A percentile compares a stretch with the other conserved stretches of the same genome.
Evolutionary conservation across 1,140 invertebrate species (phyloP).

Genomic region (Lamellibrachia luymesi): DNA sequence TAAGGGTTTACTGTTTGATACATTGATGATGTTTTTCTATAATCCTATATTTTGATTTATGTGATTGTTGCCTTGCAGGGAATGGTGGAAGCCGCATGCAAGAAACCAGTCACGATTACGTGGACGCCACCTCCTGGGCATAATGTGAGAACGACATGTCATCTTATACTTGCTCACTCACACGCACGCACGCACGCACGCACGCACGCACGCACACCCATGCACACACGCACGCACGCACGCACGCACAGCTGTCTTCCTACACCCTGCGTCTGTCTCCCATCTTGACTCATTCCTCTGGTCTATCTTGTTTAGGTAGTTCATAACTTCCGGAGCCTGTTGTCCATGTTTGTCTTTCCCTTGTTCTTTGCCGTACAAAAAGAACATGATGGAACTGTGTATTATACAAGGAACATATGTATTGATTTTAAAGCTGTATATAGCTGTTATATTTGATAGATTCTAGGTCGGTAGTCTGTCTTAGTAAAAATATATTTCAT

Average conservation of each 20-base stretch:
- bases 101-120: constrained; percentile 50
- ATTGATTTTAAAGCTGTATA: neutral
- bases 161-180: neutral
- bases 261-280: neutral
- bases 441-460: neutral
- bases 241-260: neutral
- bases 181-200: neutral
- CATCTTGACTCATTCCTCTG: neutral
- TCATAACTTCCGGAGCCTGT: too few species aligned
- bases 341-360: too few species aligned
- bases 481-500: neutral
- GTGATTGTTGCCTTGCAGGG: constrained; percentile 37
- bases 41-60: neutral
- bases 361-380: neutral
- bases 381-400: neutral
- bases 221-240: neutral
- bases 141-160: constrained; percentile 39
- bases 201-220: neutral
- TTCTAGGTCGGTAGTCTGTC: neutral
- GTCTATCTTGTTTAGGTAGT: too few species aligned
- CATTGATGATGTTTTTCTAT: neutral
- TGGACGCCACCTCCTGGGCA: constrained; percentile 50
- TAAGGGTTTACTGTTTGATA: neutral
- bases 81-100: constrained; percentile 52
- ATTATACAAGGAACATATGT: neutral